Evolutionary conservation across 2,888 invertebrate species (phyloP).

Genomic region (Psylliodes chrysocephalus): DNA sequence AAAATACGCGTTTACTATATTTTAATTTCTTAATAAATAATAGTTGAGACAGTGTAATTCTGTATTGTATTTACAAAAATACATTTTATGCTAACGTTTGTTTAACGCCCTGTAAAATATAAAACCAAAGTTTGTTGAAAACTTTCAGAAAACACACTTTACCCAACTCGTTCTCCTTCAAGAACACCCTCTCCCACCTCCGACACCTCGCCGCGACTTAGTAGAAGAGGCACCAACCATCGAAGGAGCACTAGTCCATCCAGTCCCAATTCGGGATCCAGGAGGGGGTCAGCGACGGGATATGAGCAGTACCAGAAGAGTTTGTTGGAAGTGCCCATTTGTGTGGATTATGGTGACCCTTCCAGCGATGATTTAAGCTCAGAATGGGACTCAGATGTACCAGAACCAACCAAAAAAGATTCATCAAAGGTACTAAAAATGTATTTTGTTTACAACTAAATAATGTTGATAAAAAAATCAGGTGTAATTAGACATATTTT

Average conservation of each 20-base stretch:
- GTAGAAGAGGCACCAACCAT: conserved; percentile 52
- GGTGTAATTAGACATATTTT: no score
- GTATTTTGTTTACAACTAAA: neutral
- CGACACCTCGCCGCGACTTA: conserved; percentile 48
- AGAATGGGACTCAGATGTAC: conserved; percentile 89
- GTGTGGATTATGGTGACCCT: conserved; percentile 86
- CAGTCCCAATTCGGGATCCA: conserved; percentile 50
- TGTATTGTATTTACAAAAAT: no score
- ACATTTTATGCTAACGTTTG: no score
- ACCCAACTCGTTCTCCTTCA: conserved; percentile 51
- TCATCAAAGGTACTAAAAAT: conserved; percentile 32
- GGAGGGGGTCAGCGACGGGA: conserved; percentile 61
- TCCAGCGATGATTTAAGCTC: conserved; percentile 91
- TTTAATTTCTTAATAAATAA: no score
- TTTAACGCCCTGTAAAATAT: neutral
- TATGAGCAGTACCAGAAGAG: conserved; percentile 85
- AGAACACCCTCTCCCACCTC: conserved; percentile 55
- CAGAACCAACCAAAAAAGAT: conserved; percentile 61
- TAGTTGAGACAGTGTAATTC: no score
- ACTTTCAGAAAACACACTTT: conserved; percentile 46
- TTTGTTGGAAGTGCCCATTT: conserved; percentile 79
- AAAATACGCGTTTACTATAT: no score
- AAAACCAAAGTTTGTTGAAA: neutral
- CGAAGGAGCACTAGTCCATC: conserved; percentile 55
- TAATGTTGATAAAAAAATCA: no score